Percentiles rank a stretch among this genome's conserved stretches.
Evolutionary conservation across 2,113 vertebrate genomes (phyloP).

Genomic region (Catharus bicknelli): DNA sequence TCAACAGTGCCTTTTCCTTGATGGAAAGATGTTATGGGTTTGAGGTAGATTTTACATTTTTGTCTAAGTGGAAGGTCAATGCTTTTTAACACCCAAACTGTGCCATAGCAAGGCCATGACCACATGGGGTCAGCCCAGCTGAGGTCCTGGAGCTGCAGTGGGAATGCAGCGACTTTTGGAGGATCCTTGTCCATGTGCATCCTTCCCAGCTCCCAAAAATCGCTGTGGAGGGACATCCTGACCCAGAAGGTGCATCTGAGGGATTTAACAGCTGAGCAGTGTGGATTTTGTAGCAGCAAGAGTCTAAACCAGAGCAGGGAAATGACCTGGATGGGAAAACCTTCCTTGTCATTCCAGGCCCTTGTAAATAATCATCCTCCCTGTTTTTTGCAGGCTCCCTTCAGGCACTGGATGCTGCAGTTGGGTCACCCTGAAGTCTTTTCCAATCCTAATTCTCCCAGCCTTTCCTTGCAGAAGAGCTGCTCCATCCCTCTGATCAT

Average conservation of each 20-base stretch:
- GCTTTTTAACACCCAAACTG: accelerated
- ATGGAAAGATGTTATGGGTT: neutral
- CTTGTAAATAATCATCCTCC: neutral
- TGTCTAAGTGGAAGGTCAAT: accelerated
- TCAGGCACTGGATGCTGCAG: neutral
- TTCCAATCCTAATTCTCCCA: neutral
- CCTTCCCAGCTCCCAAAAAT: neutral
- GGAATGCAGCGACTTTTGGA: accelerated
- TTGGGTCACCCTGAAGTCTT: neutral
- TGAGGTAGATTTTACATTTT: neutral
- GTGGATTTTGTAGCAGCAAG: accelerated
- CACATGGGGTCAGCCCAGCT: slow-evolving; percentile 48
- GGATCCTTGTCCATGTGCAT: neutral
- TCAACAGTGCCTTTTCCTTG: accelerated
- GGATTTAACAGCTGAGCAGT: neutral
- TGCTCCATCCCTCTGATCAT: neutral
- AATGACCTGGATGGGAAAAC: neutral
- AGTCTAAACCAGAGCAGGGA: neutral
- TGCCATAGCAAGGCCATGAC: accelerated
- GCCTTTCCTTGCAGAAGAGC: neutral
- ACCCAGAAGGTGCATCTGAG: neutral
- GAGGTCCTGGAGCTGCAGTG: accelerated
- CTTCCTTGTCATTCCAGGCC: neutral
- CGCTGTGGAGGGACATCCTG: neutral
- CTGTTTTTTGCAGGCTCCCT: neutral